Base-by-base conservation (phyloP, 2,888 invertebrate genomes). In the Eugnorisma glareosa region DNA sequence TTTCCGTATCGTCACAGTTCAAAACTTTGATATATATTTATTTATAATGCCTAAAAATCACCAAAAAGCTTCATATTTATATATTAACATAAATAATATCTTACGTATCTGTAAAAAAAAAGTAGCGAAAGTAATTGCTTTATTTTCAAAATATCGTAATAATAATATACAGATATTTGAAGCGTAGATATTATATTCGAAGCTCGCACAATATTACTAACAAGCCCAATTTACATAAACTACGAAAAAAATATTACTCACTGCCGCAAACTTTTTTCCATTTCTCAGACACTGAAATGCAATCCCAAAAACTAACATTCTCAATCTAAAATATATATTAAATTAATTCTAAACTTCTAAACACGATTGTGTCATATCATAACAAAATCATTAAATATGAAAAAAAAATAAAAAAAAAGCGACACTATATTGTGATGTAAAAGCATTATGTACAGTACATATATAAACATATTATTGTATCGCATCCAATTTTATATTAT, bases 261-360 rank as follows among this genome's bases (percentile, higher is more conserved):
- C 96, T 96, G 94, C 96, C 96, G 95, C 94, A 96, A 91, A 96
- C 92, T 95, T 95, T 96, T 96, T 96, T 96, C 96, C 96, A 95
- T 93, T 96, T 96, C 86, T 96, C 96, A 94, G 96, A 95, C 95
- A 95, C 96, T 96, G 96, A 96, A 96, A 96, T 94, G 93, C 95
- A 95, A 96, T 94, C 90, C 91, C 93, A 96, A 94, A 94, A 91
- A 91, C 96, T 96, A 96, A 94, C 95, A 95, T 95, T 95, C 94
- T 94, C 94, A 94, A 88, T 90, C 88, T 88, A 91, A 89, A 87
- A 88, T 82, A 86, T 79, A 74, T 86, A 89, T 74, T 75, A 72
- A 83, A 84, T 85, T 75, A 79, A 82, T 81, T 83, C 72, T 80
- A 87, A 84, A 87, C 77, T 81, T 83, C 72, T 80, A 87, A 84